phyloP scores from a whole-genome alignment of 2,113 vertebrate species.

The Trogon surrucura region DNA sequence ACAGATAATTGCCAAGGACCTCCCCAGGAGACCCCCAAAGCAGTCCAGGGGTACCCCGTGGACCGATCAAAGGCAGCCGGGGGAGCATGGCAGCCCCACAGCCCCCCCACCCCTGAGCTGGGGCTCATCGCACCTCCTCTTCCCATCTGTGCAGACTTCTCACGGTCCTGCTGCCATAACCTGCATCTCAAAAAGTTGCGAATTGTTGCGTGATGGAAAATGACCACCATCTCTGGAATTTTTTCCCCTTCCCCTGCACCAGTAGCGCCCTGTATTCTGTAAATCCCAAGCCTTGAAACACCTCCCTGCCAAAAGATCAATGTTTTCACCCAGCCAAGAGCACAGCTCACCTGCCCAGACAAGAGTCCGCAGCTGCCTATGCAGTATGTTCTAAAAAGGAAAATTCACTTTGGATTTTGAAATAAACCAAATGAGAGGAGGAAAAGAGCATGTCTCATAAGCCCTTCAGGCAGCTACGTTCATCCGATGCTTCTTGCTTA shows the following conservation, averaged over 20 bases:
- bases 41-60: no score
- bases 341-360: not conserved
- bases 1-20: not conserved
- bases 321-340: not conserved
- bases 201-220: not conserved
- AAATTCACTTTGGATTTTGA: not conserved
- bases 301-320: not conserved
- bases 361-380: not conserved
- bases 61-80: no score
- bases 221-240: rapidly evolving
- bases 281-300: not conserved
- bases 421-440: not conserved
- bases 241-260: not conserved
- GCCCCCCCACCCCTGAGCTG: not conserved
- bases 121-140: not conserved
- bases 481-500: not conserved
- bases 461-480: not conserved
- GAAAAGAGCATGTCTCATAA: not conserved
- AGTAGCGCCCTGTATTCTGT: not conserved
- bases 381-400: not conserved
- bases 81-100: not conserved
- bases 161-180: no score
- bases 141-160: not conserved
- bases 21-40: not conserved
- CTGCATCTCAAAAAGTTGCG: not conserved